Evolutionary conservation across 2,797 vertebrate species (phyloP).

Genomic region (Australoheros facetus): DNA sequence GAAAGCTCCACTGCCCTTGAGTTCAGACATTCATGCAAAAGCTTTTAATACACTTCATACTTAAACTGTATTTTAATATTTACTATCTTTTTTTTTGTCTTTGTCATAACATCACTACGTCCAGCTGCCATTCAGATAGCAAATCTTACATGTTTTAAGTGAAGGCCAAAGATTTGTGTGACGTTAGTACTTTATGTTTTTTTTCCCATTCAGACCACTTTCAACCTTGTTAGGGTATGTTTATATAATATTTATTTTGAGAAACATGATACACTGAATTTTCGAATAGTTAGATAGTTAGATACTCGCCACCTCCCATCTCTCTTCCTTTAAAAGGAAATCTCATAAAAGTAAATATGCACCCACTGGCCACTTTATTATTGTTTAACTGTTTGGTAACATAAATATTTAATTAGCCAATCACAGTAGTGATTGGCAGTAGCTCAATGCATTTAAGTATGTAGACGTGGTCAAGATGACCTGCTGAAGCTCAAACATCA

Average conservation of each 20-base stretch:
- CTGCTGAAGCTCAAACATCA: not conserved
- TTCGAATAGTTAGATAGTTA: too few relatives aligned
- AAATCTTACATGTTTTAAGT: not conserved
- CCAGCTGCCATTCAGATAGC: not conserved
- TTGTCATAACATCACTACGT: not conserved
- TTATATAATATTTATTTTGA: not conserved
- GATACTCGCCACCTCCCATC: too few relatives aligned
- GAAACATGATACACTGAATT: not conserved
- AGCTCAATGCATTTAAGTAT: not conserved
- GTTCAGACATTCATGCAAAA: slow-evolving; percentile 27
- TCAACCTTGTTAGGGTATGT: not conserved
- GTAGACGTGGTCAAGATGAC: not conserved
- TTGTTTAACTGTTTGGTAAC: not conserved
- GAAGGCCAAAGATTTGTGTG: too few relatives aligned
- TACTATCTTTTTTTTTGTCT: not conserved
- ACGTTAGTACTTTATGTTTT: too few relatives aligned
- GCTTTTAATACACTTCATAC: slow-evolving; percentile 1
- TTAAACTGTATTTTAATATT: not conserved
- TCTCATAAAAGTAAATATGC: too few relatives aligned
- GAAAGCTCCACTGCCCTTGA: slow-evolving; percentile 34
- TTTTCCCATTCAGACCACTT: not conserved
- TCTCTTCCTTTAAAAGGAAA: too few relatives aligned
- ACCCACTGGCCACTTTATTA: not conserved
- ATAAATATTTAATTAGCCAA: not conserved
- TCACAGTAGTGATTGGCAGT: not conserved